These are phyloP conservation scores for Thumatha senex DNA, from an alignment of 2,888 invertebrate species.

Conservation along the genomic window DNA sequence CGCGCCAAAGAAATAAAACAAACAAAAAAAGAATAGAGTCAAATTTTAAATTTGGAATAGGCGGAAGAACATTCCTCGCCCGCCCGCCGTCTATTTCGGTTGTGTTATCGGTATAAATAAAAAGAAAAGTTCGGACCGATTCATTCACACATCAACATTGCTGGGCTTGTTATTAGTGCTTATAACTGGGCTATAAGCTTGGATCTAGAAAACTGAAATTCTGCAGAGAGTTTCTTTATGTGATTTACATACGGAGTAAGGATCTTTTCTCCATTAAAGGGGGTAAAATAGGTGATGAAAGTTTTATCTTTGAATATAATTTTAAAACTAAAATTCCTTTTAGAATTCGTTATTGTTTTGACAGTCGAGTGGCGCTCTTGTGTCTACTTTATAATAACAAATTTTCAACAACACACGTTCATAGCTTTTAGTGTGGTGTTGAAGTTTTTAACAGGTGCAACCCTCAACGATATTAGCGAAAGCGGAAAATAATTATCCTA, in stretches of 20 bases:
- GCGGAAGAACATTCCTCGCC: slow-evolving; percentile 63
- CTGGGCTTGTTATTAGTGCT: too few species aligned
- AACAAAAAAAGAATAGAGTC: slow-evolving; percentile 45
- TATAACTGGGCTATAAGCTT: too few species aligned
- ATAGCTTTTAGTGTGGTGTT: slow-evolving; percentile 6
- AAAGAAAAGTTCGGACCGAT: too few species aligned
- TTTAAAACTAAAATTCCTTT: slow-evolving; percentile 26
- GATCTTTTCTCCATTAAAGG: too few species aligned
- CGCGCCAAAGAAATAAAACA: slow-evolving; percentile 16
- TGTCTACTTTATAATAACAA: slow-evolving; percentile 23
- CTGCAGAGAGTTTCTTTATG: too few species aligned
- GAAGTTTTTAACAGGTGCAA: slow-evolving; percentile 2
- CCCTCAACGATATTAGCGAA: too few species aligned
- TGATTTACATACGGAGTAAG: too few species aligned
- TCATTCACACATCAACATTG: too few species aligned
- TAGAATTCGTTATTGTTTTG: slow-evolving; percentile 26
- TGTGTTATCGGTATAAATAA: slow-evolving; percentile 22
- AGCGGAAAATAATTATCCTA: too few species aligned
- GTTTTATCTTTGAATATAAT: slow-evolving; percentile 5
- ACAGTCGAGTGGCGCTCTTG: slow-evolving; percentile 26
- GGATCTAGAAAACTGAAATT: too few species aligned
- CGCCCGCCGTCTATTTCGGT: slow-evolving; percentile 56
- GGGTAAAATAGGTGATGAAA: too few species aligned
- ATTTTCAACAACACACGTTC: slow-evolving; percentile 23
- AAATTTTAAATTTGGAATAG: slow-evolving; percentile 61